phyloP scores from a whole-genome alignment of 2,797 vertebrate species.

The Platyrinchus mystaceus region DNA sequence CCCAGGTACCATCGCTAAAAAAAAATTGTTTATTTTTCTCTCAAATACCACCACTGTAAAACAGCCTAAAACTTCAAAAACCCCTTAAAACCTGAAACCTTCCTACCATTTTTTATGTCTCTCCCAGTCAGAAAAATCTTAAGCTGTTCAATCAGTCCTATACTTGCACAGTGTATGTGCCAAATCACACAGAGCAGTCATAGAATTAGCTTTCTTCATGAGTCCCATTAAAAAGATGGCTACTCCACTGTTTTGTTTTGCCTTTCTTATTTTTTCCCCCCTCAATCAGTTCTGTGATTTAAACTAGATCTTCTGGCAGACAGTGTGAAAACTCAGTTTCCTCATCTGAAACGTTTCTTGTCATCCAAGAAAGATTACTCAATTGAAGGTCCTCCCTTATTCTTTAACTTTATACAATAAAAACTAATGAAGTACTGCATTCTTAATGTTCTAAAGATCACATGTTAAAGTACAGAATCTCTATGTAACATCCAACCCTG shows the following conservation, averaged over 20 bases:
- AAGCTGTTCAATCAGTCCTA: slow-evolving; percentile 7
- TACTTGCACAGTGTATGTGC: not conserved
- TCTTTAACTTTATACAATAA: not conserved
- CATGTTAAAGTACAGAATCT: not conserved
- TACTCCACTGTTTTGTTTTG: not conserved
- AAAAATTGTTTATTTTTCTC: not conserved
- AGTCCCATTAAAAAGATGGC: slow-evolving; percentile 22
- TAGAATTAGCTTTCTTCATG: not conserved
- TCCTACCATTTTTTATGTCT: not conserved
- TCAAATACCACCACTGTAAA: not conserved
- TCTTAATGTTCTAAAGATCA: not conserved
- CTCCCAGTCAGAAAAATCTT: not conserved
- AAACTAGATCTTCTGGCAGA: slow-evolving; percentile 6
- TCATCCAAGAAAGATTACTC: not conserved
- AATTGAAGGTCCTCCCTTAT: not conserved
- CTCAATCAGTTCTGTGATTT: not conserved
- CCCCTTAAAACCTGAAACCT: not conserved
- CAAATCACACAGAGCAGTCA: slow-evolving; percentile 10
- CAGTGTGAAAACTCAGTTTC: not conserved
- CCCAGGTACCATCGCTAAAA: not conserved
- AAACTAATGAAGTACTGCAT: not conserved
- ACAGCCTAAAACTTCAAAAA: not conserved
- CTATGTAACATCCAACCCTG: not conserved
- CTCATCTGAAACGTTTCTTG: not conserved
- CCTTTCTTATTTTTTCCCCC: not conserved